Evolutionary conservation across 2,888 invertebrate species (phyloP).

Genomic region (Temnothorax rugatulus): DNA sequence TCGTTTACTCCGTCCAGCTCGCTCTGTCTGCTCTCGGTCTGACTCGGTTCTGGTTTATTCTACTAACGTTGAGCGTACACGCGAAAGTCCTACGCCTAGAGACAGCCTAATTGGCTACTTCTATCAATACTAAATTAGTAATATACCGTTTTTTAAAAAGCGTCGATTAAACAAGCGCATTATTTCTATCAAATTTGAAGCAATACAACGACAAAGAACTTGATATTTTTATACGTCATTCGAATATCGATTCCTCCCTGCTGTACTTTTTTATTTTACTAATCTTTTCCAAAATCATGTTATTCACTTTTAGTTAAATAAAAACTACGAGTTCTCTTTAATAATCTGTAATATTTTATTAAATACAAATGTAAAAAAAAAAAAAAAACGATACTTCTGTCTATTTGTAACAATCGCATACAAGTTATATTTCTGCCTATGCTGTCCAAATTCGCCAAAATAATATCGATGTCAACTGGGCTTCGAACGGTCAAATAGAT

Average conservation of each 20-base stretch:
- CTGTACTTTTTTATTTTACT: background rate
- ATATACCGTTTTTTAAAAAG: conserved; percentile 37
- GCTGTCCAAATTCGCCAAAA: background rate
- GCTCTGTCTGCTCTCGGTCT: conserved; percentile 23
- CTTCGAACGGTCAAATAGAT: conserved; percentile 4
- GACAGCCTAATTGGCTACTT: conserved; percentile 66
- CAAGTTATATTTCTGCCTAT: background rate
- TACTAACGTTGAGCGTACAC: conserved; percentile 60
- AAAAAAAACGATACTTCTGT: background rate
- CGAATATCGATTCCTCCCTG: background rate
- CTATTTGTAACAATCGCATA: background rate
- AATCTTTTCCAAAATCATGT: background rate
- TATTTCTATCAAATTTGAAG: background rate
- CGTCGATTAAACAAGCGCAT: conserved; percentile 3
- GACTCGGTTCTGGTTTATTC: conserved; percentile 40
- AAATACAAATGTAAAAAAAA: background rate
- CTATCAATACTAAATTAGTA: conserved; percentile 55
- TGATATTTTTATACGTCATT: background rate
- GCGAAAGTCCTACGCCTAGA: conserved; percentile 44
- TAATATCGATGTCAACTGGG: background rate
- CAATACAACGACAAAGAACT: background rate
- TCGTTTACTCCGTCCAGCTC: background rate
- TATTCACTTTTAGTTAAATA: background rate
- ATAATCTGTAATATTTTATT: background rate
- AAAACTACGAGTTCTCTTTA: background rate